Conservation (phyloP, 2,888 invertebrate species). For the Hirtodrosophila confusa region DNA sequence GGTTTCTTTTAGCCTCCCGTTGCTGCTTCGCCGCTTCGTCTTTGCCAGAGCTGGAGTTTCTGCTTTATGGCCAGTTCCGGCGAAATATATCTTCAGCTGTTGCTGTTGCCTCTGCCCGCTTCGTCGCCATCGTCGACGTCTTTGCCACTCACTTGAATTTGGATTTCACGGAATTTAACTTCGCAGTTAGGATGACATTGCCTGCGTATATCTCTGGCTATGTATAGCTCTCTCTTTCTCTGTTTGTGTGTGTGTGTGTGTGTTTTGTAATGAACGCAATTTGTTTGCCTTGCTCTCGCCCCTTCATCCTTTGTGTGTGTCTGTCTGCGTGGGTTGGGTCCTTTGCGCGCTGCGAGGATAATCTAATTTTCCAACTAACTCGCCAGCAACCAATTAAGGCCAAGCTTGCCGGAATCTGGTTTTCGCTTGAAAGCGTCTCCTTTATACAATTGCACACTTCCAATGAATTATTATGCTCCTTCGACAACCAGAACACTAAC, state of each 20-base stretch:
- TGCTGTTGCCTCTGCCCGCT: slow-evolving; percentile 34
- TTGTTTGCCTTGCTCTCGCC: slow-evolving; percentile 27
- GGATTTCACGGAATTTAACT: slow-evolving; percentile 78
- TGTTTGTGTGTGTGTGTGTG: slow-evolving; percentile 25
- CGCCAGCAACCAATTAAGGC: slow-evolving; percentile 19
- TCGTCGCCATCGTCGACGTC: slow-evolving; percentile 24
- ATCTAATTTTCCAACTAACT: slow-evolving; percentile 77
- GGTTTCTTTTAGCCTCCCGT: slow-evolving; percentile 37
- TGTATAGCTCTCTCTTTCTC: slow-evolving; percentile 11
- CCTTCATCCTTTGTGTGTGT: slow-evolving; percentile 19
- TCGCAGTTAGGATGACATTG: slow-evolving; percentile 74
- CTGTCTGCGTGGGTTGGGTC: slow-evolving; percentile 10
- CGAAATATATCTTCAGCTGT: slow-evolving; percentile 77
- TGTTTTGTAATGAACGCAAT: slow-evolving; percentile 59
- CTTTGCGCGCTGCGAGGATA: slow-evolving; percentile 61
- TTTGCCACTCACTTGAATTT: slow-evolving; percentile 72
- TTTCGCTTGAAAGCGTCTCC: slow-evolving; percentile 58
- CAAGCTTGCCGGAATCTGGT: slow-evolving; percentile 44
- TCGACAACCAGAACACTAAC: slow-evolving; percentile 22
- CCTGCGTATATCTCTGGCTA: slow-evolving; percentile 36
- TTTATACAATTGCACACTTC: slow-evolving; percentile 47
- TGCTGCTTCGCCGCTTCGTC: slow-evolving; percentile 27
- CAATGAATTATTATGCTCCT: slow-evolving; percentile 47
- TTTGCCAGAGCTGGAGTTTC: slow-evolving; percentile 53
- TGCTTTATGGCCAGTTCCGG: slow-evolving; percentile 77